phyloP scores from a whole-genome alignment of 1,140 invertebrate species.

The Lucilia cuprina region DNA sequence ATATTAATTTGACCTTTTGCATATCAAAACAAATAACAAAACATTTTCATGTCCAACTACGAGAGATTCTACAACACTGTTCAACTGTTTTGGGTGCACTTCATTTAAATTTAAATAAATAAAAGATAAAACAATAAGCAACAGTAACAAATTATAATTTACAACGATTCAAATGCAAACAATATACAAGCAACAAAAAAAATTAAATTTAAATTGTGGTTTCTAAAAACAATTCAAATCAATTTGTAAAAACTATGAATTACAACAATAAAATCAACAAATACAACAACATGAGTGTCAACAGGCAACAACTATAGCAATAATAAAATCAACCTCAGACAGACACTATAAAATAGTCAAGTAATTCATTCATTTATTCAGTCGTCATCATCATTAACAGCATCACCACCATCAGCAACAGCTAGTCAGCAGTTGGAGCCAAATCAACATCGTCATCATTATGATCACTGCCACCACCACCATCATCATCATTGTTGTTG shows the following conservation, averaged over 20 bases:
- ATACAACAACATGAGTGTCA: not conserved
- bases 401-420: not conserved
- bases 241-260: constrained; percentile 23
- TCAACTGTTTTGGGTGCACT: constrained; percentile 17
- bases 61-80: not conserved
- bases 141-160: constrained; percentile 13
- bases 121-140: constrained; percentile 4
- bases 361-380: not conserved
- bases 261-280: not conserved
- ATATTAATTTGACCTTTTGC: constrained; percentile 8
- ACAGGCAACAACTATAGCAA: not conserved
- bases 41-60: not conserved
- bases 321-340: constrained; percentile 18
- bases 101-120: constrained; percentile 20
- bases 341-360: not conserved
- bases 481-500: too few relatives aligned
- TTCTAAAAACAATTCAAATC: constrained; percentile 20
- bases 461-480: not conserved
- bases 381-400: not conserved
- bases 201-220: not conserved
- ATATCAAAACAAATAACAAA: not conserved
- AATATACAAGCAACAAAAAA: too few relatives aligned
- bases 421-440: not conserved
- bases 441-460: not conserved
- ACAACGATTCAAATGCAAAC: not conserved